Conservation (phyloP, 2,113 vertebrate species). For the Symphodus melops region DNA sequence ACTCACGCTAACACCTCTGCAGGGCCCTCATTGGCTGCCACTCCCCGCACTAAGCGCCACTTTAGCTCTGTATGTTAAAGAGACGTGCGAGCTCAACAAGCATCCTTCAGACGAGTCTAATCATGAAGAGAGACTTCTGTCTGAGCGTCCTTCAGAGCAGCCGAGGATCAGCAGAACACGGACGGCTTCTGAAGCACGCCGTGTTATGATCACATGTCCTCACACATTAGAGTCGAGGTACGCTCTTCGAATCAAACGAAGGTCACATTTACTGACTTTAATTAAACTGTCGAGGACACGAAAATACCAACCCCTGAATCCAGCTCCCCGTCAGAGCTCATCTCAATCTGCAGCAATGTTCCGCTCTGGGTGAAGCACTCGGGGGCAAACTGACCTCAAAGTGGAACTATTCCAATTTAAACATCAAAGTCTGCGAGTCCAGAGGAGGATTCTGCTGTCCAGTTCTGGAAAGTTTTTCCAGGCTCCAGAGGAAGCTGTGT, state of each 20-base stretch:
- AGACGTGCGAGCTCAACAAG: constrained; percentile 3
- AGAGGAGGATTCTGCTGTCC: neutral
- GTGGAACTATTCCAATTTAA: neutral
- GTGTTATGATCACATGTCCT: too few relatives aligned
- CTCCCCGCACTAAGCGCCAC: constrained; percentile 19
- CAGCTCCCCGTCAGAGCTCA: neutral
- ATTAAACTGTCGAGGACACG: neutral
- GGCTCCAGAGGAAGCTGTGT: neutral
- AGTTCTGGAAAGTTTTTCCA: neutral
- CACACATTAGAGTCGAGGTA: too few relatives aligned
- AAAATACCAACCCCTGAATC: neutral
- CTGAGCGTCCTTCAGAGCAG: neutral
- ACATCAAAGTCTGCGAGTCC: neutral
- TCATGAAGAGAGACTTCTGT: neutral
- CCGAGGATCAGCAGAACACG: too few relatives aligned
- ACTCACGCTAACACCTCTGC: constrained; percentile 5
- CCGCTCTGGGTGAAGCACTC: neutral
- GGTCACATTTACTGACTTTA: neutral
- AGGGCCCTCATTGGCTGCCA: constrained; percentile 3
- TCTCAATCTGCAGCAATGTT: neutral
- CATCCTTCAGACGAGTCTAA: neutral
- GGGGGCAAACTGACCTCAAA: neutral
- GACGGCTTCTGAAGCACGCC: too few relatives aligned
- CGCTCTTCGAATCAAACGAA: neutral
- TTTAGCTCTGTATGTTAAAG: neutral